Conservation (phyloP, 2,888 invertebrate species). For the Drymonia ruficornis region DNA sequence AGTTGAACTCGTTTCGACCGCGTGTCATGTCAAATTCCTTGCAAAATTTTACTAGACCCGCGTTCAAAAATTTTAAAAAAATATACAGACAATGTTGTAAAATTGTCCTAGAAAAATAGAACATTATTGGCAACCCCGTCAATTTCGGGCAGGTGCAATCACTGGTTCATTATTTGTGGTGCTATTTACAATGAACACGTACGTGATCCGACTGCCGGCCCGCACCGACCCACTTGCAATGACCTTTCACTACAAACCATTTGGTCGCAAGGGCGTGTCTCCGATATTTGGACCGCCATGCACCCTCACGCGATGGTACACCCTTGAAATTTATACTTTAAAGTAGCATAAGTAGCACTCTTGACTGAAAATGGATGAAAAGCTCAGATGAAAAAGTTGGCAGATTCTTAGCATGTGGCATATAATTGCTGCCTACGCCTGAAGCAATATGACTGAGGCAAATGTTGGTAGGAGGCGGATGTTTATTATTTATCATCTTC, state of each 20-base stretch:
- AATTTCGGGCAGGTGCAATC: slow-evolving; percentile 59
- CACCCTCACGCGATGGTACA: slow-evolving; percentile 24
- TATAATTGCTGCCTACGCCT: too few relatives aligned
- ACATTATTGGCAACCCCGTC: slow-evolving; percentile 22
- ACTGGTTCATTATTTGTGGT: slow-evolving; percentile 53
- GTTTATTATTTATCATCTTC: too few relatives aligned
- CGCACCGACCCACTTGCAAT: slow-evolving; percentile 56
- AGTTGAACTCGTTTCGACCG: too few relatives aligned
- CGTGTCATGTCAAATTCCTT: too few relatives aligned
- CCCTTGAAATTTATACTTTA: slow-evolving; percentile 1
- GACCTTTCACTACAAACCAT: slow-evolving; percentile 55
- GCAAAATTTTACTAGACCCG: too few relatives aligned
- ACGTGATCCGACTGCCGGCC: slow-evolving; percentile 60
- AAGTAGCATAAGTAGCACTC: background rate
- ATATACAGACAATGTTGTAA: too few relatives aligned
- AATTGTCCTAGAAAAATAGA: background rate
- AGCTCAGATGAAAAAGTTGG: too few relatives aligned
- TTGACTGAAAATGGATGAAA: too few relatives aligned
- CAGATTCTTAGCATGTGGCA: too few relatives aligned
- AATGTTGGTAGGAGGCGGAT: too few relatives aligned
- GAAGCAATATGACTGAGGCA: too few relatives aligned
- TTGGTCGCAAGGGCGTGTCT: slow-evolving; percentile 48
- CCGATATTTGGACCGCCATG: slow-evolving; percentile 38
- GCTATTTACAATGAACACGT: slow-evolving; percentile 52
- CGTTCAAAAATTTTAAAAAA: too few relatives aligned